Evolutionary conservation across 92 coral and sea anemone species (phyloP).

Genomic region (Palythoa caribaeorum): DNA sequence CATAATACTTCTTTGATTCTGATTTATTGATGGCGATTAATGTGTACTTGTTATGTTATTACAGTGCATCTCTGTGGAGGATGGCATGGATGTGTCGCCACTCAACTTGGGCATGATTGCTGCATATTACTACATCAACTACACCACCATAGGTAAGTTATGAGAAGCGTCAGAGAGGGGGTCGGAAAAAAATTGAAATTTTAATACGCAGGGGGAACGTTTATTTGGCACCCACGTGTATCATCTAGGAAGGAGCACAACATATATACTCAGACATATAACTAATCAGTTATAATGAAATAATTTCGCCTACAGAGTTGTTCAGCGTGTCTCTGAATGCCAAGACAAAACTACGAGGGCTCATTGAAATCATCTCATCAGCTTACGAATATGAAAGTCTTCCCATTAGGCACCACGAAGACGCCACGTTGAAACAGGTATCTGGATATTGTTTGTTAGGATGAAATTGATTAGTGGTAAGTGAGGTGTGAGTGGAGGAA

Average conservation of each 20-base stretch:
- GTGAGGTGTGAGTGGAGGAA: no score
- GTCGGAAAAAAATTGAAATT: no score
- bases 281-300: not conserved
- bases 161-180: no score
- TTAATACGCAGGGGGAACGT: no score
- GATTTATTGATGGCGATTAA: not conserved
- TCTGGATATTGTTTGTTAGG: not conserved
- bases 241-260: not conserved
- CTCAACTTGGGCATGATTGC: constrained; percentile 99
- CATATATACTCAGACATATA: no score
- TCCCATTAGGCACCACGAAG: constrained; percentile 99
- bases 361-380: constrained; percentile 97
- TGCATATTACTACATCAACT: constrained; percentile 97
- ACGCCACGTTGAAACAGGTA: constrained; percentile 97
- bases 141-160: constrained; percentile 94
- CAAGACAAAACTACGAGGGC: constrained; percentile 94
- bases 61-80: constrained; percentile 92
- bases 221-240: no score
- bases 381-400: constrained; percentile 96
- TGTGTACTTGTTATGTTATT: not conserved
- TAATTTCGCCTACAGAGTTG: constrained; percentile 67
- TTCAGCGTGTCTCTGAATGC: constrained; percentile 97
- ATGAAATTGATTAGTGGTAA: no score
- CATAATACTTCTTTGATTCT: not conserved
- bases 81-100: constrained; percentile 96